phyloP scores from a whole-genome alignment of 2,113 vertebrate species.

The Gasterosteus nipponicus region DNA sequence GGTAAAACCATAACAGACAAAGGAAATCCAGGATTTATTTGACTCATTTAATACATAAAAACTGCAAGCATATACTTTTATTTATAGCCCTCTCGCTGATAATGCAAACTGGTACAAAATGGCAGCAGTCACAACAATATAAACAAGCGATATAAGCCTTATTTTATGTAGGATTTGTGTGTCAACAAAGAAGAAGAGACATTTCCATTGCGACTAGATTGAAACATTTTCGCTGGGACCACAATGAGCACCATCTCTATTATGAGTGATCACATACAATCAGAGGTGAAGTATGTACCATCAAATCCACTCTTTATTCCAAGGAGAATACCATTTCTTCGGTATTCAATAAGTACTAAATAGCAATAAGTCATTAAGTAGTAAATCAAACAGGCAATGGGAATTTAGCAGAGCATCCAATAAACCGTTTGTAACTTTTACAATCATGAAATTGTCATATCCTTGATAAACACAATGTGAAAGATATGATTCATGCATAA shows the following conservation, averaged over 20 bases:
- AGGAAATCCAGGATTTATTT: neutral
- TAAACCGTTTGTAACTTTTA: conserved; percentile 1
- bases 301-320: neutral
- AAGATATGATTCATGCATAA: neutral
- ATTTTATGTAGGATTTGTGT: neutral
- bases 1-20: neutral
- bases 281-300: neutral
- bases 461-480: neutral
- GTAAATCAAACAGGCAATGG: neutral
- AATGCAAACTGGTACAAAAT: conserved; percentile 6
- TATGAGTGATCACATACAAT: conserved; percentile 31
- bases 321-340: conserved; percentile 7
- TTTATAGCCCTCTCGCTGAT: neutral
- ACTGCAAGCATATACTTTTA: neutral
- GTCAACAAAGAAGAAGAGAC: neutral
- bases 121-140: neutral
- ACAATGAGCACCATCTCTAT: neutral
- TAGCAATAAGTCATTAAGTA: neutral
- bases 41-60: neutral
- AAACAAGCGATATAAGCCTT: neutral
- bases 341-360: conserved; percentile 10
- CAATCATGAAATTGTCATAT: neutral
- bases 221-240: conserved; percentile 13
- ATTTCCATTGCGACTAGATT: conserved; percentile 1
- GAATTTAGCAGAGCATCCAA: conserved; percentile 2